Evolutionary conservation across 1,140 invertebrate genomes (phyloP).

Genomic region (Musca domestica): DNA sequence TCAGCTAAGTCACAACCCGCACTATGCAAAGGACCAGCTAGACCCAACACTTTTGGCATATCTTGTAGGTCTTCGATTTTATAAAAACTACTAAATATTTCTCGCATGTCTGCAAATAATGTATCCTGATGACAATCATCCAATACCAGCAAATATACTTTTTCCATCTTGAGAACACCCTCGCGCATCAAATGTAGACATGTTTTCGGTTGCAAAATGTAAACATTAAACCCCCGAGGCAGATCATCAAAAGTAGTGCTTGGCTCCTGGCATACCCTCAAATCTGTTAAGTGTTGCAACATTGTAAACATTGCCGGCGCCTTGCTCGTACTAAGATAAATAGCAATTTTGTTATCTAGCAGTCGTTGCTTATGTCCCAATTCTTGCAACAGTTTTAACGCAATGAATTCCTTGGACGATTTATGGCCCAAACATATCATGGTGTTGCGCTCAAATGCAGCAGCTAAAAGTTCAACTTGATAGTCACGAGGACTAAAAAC

Average conservation of each 20-base stretch:
- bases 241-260: conserved; percentile 26
- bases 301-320: conserved; percentile 31
- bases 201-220: conserved; percentile 61
- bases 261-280: conserved; percentile 44
- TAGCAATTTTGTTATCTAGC: conserved; percentile 40
- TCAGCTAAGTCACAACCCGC: conserved; percentile 56
- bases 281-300: conserved; percentile 45
- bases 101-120: conserved; percentile 55
- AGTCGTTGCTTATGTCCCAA: conserved; percentile 59
- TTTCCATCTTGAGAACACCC: conserved; percentile 43
- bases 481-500: conserved; percentile 73
- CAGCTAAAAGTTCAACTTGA: conserved; percentile 79
- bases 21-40: conserved; percentile 58
- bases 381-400: conserved; percentile 83
- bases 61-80: not conserved
- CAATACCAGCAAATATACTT: conserved; percentile 74
- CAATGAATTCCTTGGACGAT: conserved; percentile 83
- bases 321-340: conserved; percentile 39
- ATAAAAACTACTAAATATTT: conserved; percentile 25
- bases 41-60: conserved; percentile 44
- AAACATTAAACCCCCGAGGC: conserved; percentile 45
- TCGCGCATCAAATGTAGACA: conserved; percentile 52
- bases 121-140: conserved; percentile 77
- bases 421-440: conserved; percentile 82
- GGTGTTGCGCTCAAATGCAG: conserved; percentile 74